Evolutionary conservation across 2,113 vertebrate genomes (phyloP).

Genomic region (Lamprotornis superbus): DNA sequence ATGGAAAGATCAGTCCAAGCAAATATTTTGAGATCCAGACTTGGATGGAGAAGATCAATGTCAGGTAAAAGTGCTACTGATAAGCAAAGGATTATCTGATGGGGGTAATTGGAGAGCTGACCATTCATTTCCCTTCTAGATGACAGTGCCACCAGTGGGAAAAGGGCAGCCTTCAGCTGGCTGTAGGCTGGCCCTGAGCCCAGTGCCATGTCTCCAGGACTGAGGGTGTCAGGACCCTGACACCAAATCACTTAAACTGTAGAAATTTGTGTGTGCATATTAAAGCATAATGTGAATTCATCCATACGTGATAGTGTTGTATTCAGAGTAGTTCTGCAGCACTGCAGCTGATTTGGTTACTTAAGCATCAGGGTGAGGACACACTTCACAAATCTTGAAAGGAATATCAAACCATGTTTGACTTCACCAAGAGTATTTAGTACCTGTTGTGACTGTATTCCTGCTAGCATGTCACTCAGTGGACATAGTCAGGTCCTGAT

Average conservation of each 20-base stretch:
- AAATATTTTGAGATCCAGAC: conserved; percentile 72
- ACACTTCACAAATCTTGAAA: not conserved
- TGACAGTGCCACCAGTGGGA: not conserved
- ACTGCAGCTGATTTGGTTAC: not conserved
- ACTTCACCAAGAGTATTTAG: not conserved
- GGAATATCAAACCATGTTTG: not conserved
- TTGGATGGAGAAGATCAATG: conserved; percentile 65
- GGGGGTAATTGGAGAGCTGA: not conserved
- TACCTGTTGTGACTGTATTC: not conserved
- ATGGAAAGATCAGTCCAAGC: conserved; percentile 74
- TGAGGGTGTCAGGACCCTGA: not conserved
- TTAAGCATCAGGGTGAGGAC: not conserved
- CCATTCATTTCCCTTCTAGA: not conserved
- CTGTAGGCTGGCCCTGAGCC: not conserved
- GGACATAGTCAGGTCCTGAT: not conserved
- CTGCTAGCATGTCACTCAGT: not conserved
- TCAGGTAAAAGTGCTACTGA: conserved; percentile 70
- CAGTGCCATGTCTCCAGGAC: not conserved
- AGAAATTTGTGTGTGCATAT: not conserved
- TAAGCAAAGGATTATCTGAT: not conserved
- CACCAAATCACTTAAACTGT: not conserved
- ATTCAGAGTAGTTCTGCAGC: not conserved
- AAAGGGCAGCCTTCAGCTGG: not conserved
- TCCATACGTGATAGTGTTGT: not conserved
- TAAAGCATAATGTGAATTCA: not conserved